phyloP scores from a whole-genome alignment of 2,888 invertebrate genomes.

The Agrilus mali region DNA sequence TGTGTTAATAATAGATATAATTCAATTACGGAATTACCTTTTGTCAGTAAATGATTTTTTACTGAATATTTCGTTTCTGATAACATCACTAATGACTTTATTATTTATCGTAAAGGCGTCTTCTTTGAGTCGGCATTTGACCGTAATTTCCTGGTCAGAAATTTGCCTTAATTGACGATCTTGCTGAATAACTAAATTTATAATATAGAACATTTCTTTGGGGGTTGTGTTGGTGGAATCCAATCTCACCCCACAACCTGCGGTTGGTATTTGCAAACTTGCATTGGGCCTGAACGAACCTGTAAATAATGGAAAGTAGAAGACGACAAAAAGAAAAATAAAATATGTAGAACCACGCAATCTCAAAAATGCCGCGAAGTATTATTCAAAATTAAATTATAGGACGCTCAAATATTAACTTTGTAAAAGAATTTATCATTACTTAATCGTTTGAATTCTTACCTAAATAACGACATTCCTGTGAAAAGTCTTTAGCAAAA shows the following conservation, averaged over 20 bases:
- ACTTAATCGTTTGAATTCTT: too few relatives aligned
- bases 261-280: constrained; percentile 41
- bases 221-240: constrained; percentile 34
- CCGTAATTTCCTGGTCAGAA: constrained; percentile 52
- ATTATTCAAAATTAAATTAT: too few relatives aligned
- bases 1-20: too few relatives aligned
- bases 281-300: background rate
- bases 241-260: constrained; percentile 58
- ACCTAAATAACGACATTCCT: constrained; percentile 56
- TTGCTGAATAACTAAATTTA: constrained; percentile 60
- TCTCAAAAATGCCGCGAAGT: background rate
- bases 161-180: constrained; percentile 61
- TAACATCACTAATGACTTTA: constrained; percentile 39
- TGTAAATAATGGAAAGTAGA: background rate
- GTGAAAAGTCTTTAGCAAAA: constrained; percentile 63
- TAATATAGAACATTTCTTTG: constrained; percentile 48
- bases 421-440: too few relatives aligned
- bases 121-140: constrained; percentile 47
- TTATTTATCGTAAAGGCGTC: constrained; percentile 44
- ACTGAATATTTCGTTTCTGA: constrained; percentile 33
- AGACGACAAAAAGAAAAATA: background rate
- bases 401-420: too few relatives aligned
- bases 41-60: constrained; percentile 1
- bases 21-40: background rate
- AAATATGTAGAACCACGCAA: background rate